Evolutionary conservation across 2,113 vertebrate species (phyloP).

Genomic region (Trogon surrucura): DNA sequence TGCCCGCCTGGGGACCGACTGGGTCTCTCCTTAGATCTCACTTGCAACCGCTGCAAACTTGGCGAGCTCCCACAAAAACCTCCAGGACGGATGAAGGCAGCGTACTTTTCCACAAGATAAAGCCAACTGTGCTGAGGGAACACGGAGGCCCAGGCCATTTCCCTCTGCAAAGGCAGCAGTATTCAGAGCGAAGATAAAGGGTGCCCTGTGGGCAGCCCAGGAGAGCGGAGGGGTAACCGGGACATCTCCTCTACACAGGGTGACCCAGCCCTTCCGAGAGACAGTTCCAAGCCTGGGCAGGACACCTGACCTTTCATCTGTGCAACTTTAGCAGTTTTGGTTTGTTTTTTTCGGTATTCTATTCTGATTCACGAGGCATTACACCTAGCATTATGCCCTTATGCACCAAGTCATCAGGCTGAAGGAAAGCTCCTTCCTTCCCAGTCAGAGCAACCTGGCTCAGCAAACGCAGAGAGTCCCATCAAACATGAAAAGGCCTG

Average conservation of each 20-base stretch:
- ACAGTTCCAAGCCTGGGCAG: not conserved
- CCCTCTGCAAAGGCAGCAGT: not conserved
- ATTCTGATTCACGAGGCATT: not conserved
- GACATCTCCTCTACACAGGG: not conserved
- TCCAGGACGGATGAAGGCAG: accelerated
- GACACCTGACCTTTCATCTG: accelerated
- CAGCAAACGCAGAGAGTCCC: not conserved
- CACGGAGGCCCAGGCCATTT: not conserved
- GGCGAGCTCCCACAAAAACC: not conserved
- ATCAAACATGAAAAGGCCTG: not conserved
- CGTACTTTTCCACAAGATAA: not conserved
- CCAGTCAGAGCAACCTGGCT: not conserved
- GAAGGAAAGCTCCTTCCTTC: not conserved
- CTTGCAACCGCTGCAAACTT: accelerated
- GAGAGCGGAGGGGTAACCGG: accelerated
- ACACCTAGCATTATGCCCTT: not conserved
- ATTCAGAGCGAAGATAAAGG: not conserved
- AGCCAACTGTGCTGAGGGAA: not conserved
- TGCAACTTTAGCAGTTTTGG: not conserved
- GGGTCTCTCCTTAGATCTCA: not conserved
- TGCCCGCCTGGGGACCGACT: accelerated
- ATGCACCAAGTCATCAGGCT: not conserved
- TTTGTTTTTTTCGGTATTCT: not conserved
- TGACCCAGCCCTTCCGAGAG: not conserved
- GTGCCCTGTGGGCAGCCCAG: not conserved